Evolutionary conservation across 2,113 vertebrate genomes (phyloP), one percentile per base, ranked within the genome.

Genomic region (Helogale parvula): DNA sequence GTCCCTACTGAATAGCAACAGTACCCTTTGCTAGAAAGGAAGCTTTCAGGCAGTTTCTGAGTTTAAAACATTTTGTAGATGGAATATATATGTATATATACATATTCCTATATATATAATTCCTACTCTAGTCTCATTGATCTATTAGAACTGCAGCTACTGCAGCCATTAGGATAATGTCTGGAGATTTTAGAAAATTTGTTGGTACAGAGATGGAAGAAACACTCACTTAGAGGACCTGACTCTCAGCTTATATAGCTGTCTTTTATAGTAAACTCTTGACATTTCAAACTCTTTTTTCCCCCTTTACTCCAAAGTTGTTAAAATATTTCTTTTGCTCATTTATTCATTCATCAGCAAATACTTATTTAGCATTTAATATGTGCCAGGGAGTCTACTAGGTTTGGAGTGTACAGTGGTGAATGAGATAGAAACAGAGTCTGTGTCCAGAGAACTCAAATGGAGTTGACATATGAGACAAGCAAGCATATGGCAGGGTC

Each of bases 61-160:
- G n/a, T 96, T 88, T 85, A 45, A 95, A 93, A 68, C 82, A 96
- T 74, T 84, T 93, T 63, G n/a, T 45, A 79, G 86, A 82, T 89
- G 93, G 31, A 90, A 33, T 11, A 27, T 63, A 25, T 63, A 25
- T 63, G 17, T 41, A 41, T 41, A 41, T 41, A 41, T 41, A 41
- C 5, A 41, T 41, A 41, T 41, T 41, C 38, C 38, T 41, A 41
- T 41, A 41, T 41, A 41, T 41, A 41, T 41, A 41, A 68, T 90
- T 79, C 29, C 63, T 68, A 5, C 7, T 50, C 17, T 63, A 14
- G 88, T 85, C 65, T 90, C 54, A 82, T 74, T 47, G 15, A 38
- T 19, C 52, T 92, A 21, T 93, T 85, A 83, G 63, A 83, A 33
- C 14, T 79, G 16, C 12, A 83, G 52, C 31, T 65, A 45, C 23